Conservation (phyloP, 2,888 invertebrate species). For the Hemicrepidius hirtus region DNA sequence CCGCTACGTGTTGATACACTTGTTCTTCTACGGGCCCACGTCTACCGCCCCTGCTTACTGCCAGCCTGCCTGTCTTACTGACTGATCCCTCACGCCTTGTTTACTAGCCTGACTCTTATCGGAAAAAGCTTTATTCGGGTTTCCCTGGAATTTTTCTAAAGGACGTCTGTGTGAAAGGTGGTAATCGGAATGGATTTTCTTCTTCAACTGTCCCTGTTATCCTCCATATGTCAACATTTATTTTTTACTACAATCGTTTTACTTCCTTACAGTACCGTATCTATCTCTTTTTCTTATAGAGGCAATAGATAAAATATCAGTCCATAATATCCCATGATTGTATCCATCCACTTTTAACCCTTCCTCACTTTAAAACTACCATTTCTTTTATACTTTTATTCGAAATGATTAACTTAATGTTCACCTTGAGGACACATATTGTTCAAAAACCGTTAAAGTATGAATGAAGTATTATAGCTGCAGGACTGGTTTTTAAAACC, state of each 20-base stretch:
- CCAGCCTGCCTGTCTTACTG: slow-evolving; percentile 53
- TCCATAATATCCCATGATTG: too few relatives aligned
- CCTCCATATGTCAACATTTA: background rate
- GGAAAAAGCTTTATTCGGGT: slow-evolving; percentile 62
- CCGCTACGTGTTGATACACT: slow-evolving; percentile 68
- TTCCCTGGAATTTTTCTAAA: slow-evolving; percentile 59
- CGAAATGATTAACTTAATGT: too few relatives aligned
- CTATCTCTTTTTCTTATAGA: too few relatives aligned
- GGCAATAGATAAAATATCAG: too few relatives aligned
- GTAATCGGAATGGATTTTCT: slow-evolving; percentile 37
- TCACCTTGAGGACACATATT: too few relatives aligned
- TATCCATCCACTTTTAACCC: too few relatives aligned
- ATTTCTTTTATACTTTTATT: too few relatives aligned
- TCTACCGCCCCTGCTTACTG: slow-evolving; percentile 54
- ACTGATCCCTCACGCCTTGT: slow-evolving; percentile 67
- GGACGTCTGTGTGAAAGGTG: slow-evolving; percentile 44
- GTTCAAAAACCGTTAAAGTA: too few relatives aligned
- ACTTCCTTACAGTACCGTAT: background rate
- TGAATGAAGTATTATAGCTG: too few relatives aligned
- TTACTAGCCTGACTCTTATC: slow-evolving; percentile 60
- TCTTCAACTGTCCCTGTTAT: slow-evolving; percentile 29
- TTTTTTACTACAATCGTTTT: background rate
- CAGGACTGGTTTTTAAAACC: too few relatives aligned
- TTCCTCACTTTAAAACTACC: too few relatives aligned
- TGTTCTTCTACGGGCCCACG: slow-evolving; percentile 60